phyloP scores from a whole-genome alignment of 2,113 vertebrate species.

The Myocastor coypus region DNA sequence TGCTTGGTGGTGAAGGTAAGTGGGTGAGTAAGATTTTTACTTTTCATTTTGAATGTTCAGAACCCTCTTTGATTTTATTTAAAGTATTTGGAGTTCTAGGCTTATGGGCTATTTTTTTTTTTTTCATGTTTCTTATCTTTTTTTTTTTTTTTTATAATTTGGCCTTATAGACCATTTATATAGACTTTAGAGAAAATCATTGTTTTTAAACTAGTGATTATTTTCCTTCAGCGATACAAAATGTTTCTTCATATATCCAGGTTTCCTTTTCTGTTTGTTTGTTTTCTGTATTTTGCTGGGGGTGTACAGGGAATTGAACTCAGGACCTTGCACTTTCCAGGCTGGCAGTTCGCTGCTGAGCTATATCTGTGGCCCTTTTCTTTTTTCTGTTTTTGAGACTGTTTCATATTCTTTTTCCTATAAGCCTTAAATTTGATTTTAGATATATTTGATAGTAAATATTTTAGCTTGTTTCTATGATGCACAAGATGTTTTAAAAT shows the following conservation, averaged over 20 bases:
- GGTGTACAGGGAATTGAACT: too few species aligned
- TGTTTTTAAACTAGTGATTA: not conserved
- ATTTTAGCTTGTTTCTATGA: slow-evolving; percentile 14
- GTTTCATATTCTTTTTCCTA: not conserved
- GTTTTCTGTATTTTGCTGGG: too few species aligned
- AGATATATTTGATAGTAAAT: slow-evolving; percentile 14
- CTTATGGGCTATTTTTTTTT: slow-evolving; percentile 32
- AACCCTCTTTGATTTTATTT: slow-evolving; percentile 11
- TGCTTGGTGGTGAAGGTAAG: not conserved
- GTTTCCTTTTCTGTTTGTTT: not conserved
- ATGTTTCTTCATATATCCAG: slow-evolving; percentile 19
- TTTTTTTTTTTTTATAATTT: slow-evolving; percentile 54
- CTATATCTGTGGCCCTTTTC: too few species aligned
- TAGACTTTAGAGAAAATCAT: not conserved
- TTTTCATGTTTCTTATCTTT: slow-evolving; percentile 16
- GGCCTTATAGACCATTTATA: not conserved
- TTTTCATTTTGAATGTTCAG: slow-evolving; percentile 54
- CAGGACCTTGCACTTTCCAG: too few species aligned
- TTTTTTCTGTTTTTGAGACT: too few species aligned
- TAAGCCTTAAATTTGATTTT: not conserved
- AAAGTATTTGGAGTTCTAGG: not conserved
- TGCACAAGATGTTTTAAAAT: slow-evolving; percentile 38
- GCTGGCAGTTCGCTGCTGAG: too few species aligned
- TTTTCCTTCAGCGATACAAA: not conserved
- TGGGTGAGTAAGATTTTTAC: not conserved